Evolutionary conservation across 2,888 invertebrate species (phyloP).

Genomic region (Pardosa pseudoannulata): DNA sequence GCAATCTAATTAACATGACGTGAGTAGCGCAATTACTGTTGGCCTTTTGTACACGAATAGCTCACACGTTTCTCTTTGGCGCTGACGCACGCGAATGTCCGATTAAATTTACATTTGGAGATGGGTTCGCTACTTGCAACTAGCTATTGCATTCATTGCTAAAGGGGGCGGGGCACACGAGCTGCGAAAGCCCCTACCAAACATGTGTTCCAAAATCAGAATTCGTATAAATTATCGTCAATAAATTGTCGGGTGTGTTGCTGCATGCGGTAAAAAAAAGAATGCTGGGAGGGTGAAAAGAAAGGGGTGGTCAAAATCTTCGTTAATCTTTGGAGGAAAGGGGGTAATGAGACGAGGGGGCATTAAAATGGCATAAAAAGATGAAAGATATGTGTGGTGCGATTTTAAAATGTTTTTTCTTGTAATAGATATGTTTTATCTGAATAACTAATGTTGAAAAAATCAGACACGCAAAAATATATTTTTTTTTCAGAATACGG

Average conservation of each 20-base stretch:
- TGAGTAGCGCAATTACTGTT: constrained; percentile 68
- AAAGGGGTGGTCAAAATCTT: background rate
- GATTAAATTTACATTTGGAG: constrained; percentile 72
- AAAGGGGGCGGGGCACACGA: constrained; percentile 30
- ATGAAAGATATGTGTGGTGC: background rate
- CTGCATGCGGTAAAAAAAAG: constrained; percentile 35
- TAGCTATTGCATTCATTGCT: constrained; percentile 49
- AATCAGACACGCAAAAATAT: background rate
- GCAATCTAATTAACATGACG: constrained; percentile 68
- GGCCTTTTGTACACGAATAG: constrained; percentile 68
- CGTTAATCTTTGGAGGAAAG: background rate
- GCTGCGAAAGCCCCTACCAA: constrained; percentile 40
- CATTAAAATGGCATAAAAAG: background rate
- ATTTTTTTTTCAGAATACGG: too few species aligned
- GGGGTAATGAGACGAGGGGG: background rate
- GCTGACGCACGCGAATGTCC: constrained; percentile 50
- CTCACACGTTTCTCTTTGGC: constrained; percentile 58
- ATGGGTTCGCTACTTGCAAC: constrained; percentile 59
- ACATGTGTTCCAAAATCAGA: constrained; percentile 65
- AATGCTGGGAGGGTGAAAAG: background rate
- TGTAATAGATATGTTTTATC: background rate
- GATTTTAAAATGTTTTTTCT: background rate
- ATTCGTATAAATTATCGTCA: constrained; percentile 65
- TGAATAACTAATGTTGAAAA: too few species aligned
- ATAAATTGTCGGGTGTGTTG: constrained; percentile 66